Base-by-base conservation (phyloP, 2,888 invertebrate species). In the Subacronicta megacephala region DNA sequence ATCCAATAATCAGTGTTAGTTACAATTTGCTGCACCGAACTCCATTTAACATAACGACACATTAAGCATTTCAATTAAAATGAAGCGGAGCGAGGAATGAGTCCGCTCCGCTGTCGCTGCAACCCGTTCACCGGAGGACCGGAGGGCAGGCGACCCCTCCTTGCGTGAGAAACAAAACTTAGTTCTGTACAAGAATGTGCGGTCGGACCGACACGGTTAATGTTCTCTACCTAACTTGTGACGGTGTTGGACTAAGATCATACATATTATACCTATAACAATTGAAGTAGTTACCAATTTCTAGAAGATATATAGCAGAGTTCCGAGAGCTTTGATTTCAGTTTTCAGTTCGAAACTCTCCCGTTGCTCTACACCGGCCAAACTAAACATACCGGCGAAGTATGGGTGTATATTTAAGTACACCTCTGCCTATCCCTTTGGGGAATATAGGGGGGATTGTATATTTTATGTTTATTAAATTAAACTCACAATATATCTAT, bases 151-250 rank as follows among this genome's bases (percentile, higher is more conserved):
- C 63, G 62, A 53, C 62, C 65, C 67, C 72, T 75, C 67, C 68
- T 85, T 72, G 85, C 83, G 87, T 85, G 87, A 73, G 78, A 82
- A 85, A 79, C 73, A 76, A 81, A 84, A 84, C 81, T 87, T 85
- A 78, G 75, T 75, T 72, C 66, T 78, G 68, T 82, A 75, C 51
- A 86, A 86, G 87, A 86, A 88, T 88, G 84, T 85, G 84, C 84
- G 83, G 83, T 78, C 47, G 16, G 42, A 42, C 59, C 59, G 37
- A 26, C 77, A 59, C 44, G 72, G 55, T 72, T 78, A 80, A 81
- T 73, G 75, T 59, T 59, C 62, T 70, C 65, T 73, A 43, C 63
- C 65, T 63, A 65, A 69, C 65, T 67, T 50, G 40, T 35, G 35
- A 55, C 51, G 13, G 54, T 58, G 64, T 58, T 12, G 36, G 52